These are phyloP conservation scores for Holacanthus passer DNA, from an alignment of 2,113 vertebrate species.

Conservation along the genomic window DNA sequence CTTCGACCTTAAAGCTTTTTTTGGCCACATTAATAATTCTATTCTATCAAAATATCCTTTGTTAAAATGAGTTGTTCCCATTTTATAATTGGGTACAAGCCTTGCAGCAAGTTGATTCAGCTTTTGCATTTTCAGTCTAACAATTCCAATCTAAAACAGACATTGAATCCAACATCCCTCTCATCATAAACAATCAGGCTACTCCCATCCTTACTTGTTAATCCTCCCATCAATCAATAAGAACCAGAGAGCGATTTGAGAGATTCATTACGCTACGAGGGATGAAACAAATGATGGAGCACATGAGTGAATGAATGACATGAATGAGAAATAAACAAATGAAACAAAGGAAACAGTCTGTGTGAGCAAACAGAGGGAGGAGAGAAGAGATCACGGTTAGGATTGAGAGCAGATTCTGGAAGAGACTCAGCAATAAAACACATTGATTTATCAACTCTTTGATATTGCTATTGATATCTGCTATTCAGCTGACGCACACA, in stretches of 20 bases:
- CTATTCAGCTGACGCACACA: slow-evolving; percentile 18
- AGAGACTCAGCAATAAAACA: slow-evolving; percentile 38
- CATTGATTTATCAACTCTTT: slow-evolving; percentile 21
- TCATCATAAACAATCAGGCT: slow-evolving; percentile 34
- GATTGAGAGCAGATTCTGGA: slow-evolving; percentile 36
- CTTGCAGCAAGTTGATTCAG: slow-evolving; percentile 11
- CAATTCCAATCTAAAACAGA: slow-evolving; percentile 2
- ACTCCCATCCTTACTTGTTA: slow-evolving; percentile 44
- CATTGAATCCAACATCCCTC: not conserved
- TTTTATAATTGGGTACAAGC: not conserved
- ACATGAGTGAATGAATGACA: slow-evolving; percentile 58
- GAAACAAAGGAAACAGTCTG: slow-evolving; percentile 50
- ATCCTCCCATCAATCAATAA: slow-evolving; percentile 53
- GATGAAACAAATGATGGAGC: slow-evolving; percentile 62
- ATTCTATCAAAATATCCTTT: not conserved
- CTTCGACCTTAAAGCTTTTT: too few species aligned
- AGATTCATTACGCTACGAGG: slow-evolving; percentile 33
- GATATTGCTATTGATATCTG: too few species aligned
- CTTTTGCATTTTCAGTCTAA: not conserved
- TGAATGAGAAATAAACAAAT: slow-evolving; percentile 47
- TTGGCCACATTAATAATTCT: too few species aligned
- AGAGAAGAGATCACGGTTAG: slow-evolving; percentile 65
- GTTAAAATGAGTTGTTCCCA: not conserved
- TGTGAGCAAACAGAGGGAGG: slow-evolving; percentile 57
- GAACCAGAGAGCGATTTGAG: slow-evolving; percentile 38